Base-by-base conservation (phyloP, 2,113 vertebrate species). In the Daphoenositta chrysoptera region DNA sequence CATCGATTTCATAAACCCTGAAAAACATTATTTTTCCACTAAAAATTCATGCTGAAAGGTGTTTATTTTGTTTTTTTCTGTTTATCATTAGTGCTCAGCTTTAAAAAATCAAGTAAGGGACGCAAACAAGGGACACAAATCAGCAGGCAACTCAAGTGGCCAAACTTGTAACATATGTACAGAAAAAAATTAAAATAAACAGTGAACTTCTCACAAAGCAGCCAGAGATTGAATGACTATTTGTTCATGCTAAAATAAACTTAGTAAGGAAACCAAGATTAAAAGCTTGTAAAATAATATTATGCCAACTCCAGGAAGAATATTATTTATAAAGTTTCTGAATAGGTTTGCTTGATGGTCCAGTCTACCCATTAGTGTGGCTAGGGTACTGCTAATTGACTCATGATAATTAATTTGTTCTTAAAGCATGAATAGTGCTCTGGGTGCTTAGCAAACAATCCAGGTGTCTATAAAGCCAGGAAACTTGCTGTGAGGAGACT, bases 381-480 rank as follows among this genome's bases (percentile, higher is more conserved):
- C 30, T 80, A 80, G 7, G 47, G 33, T 54, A 69, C 13, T 94
- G 17, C 58, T 86, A 85, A 86, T 86, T 73, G 66, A 92, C 44
- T 91, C 50, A 44, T 28, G 39, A 42, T 54, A 94, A 95, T 90
- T 85, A 95, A 80, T 93, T 88, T 83, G 40, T 64, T 94, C 17
- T 88, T 92, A 71, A 66, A 86, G 33, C 44, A 51, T 50, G 26
- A 76, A 22, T 28, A 66, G 58, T 47, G 17, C 26, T 87, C 56
- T 91, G 53, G 30, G 24, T 93, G 47, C 64, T 88, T 58, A 86
- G 60, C 40, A 95, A 95, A 77, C 17, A 64, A 80, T 83, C 33
- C 79, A 92, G 82, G 78, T 88, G 58, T 35, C 42, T 80, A 54
- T 54, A 90, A 88, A 80, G 47, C 50, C 56, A 33, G 15, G 8